Evolutionary conservation across 2,113 vertebrate species (phyloP).

Genomic region (Sylvilagus bachmani): DNA sequence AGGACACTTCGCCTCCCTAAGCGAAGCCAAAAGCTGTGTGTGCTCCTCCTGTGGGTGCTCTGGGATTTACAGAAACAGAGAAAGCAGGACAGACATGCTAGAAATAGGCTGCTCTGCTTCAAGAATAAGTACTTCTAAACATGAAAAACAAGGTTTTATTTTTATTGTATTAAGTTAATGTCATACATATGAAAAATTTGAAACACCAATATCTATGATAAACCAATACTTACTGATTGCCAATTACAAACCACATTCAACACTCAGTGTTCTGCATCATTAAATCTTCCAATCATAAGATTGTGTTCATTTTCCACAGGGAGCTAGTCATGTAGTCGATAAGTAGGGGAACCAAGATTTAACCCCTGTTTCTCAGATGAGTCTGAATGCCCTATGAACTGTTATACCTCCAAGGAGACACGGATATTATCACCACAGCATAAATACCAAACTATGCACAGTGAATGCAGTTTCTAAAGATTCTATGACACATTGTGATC

Average conservation of each 20-base stretch:
- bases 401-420: neutral
- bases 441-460: neutral
- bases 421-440: neutral
- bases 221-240: neutral
- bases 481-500: neutral
- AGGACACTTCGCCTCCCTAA: neutral
- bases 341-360: neutral
- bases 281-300: neutral
- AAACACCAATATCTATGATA: neutral
- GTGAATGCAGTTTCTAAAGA: neutral
- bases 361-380: neutral
- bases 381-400: neutral
- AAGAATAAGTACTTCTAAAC: conserved; percentile 20
- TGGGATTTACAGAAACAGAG: neutral
- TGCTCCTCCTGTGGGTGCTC: neutral
- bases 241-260: neutral
- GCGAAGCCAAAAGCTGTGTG: neutral
- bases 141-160: neutral
- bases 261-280: neutral
- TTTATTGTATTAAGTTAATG: conserved; percentile 10
- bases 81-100: neutral
- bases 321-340: neutral
- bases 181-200: neutral
- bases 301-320: conserved; percentile 9
- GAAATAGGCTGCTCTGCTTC: neutral